Percentiles rank a stretch among this genome's conserved stretches.
phyloP scores from a whole-genome alignment of 2,113 vertebrate species.

The Notothenia coriiceps region DNA sequence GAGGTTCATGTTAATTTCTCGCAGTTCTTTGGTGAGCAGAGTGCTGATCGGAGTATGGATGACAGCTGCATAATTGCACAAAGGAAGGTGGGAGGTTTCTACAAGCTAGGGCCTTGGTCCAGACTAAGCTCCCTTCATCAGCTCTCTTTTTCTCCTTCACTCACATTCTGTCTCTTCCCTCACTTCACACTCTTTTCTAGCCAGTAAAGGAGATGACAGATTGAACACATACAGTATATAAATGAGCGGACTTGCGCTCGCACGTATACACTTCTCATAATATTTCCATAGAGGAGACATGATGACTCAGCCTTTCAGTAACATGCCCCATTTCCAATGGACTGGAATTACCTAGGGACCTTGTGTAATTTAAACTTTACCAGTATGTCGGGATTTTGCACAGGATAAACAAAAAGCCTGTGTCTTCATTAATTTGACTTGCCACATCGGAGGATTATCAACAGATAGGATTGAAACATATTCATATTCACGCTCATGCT shows the following conservation, averaged over 20 bases:
- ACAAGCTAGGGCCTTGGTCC: conserved; percentile 43
- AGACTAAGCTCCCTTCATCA: conserved; percentile 36
- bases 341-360: conserved; percentile 47
- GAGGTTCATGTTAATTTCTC: conserved; percentile 56
- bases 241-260: conserved; percentile 30
- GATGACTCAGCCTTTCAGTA: conserved; percentile 63
- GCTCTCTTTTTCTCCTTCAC: conserved; percentile 35
- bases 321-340: conserved; percentile 46
- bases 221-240: conserved; percentile 47
- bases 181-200: conserved; percentile 6
- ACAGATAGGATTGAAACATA: conserved; percentile 6
- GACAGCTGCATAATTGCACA: conserved; percentile 65
- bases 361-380: conserved; percentile 39
- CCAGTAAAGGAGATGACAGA: conserved; percentile 52
- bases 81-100: conserved; percentile 58
- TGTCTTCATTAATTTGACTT: conserved; percentile 15
- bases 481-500: neutral
- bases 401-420: conserved; percentile 12
- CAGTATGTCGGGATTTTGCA: conserved; percentile 32
- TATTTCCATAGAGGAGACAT: conserved; percentile 50
- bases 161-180: conserved; percentile 26
- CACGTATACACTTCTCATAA: conserved; percentile 24
- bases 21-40: conserved; percentile 27
- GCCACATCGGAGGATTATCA: conserved; percentile 10
- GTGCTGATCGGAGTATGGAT: conserved; percentile 44